Percentiles rank a stretch among this genome's conserved stretches.
Conservation (phyloP, 2,797 vertebrate genomes). For the Chanos chanos region DNA sequence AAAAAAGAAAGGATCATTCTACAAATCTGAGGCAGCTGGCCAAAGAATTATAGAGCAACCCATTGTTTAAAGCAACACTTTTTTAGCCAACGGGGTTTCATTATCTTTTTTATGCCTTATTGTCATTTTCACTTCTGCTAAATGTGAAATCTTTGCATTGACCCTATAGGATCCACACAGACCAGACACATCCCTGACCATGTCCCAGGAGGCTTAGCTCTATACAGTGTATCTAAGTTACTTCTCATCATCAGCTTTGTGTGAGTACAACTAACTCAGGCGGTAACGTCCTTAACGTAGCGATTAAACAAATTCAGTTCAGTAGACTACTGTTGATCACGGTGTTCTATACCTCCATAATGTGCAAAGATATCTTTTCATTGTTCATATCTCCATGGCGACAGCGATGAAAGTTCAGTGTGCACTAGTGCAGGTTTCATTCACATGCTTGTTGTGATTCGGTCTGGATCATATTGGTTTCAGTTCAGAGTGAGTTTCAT, state of each 20-base stretch:
- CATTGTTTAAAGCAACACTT: neutral
- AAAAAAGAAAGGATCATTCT: too few relatives aligned
- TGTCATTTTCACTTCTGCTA: neutral
- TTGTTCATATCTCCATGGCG: too few relatives aligned
- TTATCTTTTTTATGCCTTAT: neutral
- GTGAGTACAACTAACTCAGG: constrained; percentile 71
- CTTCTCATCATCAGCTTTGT: constrained; percentile 96
- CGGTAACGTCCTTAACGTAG: too few relatives aligned
- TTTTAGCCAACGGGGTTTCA: neutral
- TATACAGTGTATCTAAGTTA: constrained; percentile 94
- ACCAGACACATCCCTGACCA: constrained; percentile 89
- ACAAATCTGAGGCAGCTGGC: too few relatives aligned
- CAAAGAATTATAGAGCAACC: too few relatives aligned
- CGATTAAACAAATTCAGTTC: neutral
- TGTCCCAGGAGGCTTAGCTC: constrained; percentile 76
- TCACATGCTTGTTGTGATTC: too few relatives aligned
- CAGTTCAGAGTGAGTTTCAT: too few relatives aligned
- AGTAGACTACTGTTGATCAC: neutral
- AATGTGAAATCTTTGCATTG: too few relatives aligned
- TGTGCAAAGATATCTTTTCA: too few relatives aligned
- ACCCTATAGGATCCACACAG: constrained; percentile 86
- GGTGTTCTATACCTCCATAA: neutral
- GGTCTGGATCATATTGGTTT: too few relatives aligned
- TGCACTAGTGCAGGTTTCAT: too few relatives aligned
- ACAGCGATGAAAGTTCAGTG: too few relatives aligned